Evolutionary conservation across 2,888 invertebrate genomes (phyloP).

Genomic region (Drosophila rubida): DNA sequence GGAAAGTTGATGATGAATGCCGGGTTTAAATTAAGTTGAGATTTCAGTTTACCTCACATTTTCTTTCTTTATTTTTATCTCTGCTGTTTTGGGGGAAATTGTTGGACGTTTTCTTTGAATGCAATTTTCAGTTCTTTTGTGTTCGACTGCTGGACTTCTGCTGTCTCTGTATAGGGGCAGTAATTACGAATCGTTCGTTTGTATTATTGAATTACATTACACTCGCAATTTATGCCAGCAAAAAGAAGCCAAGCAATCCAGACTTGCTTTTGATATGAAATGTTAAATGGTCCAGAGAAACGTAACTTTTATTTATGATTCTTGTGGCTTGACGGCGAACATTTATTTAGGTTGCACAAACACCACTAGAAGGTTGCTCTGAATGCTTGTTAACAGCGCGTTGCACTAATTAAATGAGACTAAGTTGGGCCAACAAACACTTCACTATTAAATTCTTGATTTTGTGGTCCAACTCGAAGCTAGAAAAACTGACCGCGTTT

Average conservation of each 20-base stretch:
- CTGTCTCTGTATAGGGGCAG: constrained; percentile 19
- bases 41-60: constrained; percentile 29
- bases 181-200: constrained; percentile 41
- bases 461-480: neutral
- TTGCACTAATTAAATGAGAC: constrained; percentile 6
- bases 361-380: too few species aligned
- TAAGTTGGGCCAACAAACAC: neutral
- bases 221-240: constrained; percentile 4
- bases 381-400: neutral
- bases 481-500: neutral
- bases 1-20: constrained; percentile 58
- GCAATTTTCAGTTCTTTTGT: constrained; percentile 39
- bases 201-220: constrained; percentile 25
- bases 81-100: constrained; percentile 14
- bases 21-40: constrained; percentile 56
- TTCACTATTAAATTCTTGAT: neutral
- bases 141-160: constrained; percentile 3
- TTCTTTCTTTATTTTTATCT: neutral
- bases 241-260: constrained; percentile 6
- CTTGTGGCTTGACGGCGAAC: too few species aligned
- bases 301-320: too few species aligned
- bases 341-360: neutral
- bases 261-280: neutral
- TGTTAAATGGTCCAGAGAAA: neutral
- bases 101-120: constrained; percentile 33